phyloP scores from a whole-genome alignment of 2,888 invertebrate genomes.

The Agrochola lota region DNA sequence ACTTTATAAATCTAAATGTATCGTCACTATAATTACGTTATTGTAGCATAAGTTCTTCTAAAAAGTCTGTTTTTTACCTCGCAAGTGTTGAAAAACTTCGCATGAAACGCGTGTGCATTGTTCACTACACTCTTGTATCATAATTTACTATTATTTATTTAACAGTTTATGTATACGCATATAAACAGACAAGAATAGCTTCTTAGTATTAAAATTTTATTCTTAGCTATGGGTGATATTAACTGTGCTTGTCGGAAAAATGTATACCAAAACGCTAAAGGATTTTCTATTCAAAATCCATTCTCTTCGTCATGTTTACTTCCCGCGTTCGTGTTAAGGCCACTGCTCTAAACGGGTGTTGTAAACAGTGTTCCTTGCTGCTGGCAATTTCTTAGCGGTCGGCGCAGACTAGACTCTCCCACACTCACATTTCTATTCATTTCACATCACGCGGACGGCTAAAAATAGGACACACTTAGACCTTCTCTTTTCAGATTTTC shows the following conservation, averaged over 20 bases:
- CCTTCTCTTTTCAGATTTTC: slow-evolving; percentile 56
- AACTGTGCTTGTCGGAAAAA: not conserved
- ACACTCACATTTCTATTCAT: slow-evolving; percentile 73
- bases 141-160: not conserved
- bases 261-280: not conserved
- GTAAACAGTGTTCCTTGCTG: slow-evolving; percentile 70
- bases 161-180: not conserved
- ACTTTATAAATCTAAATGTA: too few relatives aligned
- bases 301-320: not conserved
- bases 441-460: slow-evolving; percentile 64
- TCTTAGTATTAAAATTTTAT: not conserved
- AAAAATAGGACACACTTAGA: slow-evolving; percentile 73
- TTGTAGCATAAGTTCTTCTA: too few relatives aligned
- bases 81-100: too few relatives aligned
- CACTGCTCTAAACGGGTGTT: slow-evolving; percentile 29
- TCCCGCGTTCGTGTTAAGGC: not conserved
- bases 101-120: too few relatives aligned
- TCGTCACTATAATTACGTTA: too few relatives aligned
- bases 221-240: not conserved
- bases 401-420: slow-evolving; percentile 54
- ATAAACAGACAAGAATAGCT: not conserved
- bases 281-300: not conserved
- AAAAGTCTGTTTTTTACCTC: too few relatives aligned
- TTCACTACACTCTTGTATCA: too few relatives aligned
- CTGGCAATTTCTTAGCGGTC: slow-evolving; percentile 72